These are phyloP conservation scores for Leptodactylus fallax DNA, from an alignment of 2,797 vertebrate genomes.

Conservation along the genomic window DNA sequence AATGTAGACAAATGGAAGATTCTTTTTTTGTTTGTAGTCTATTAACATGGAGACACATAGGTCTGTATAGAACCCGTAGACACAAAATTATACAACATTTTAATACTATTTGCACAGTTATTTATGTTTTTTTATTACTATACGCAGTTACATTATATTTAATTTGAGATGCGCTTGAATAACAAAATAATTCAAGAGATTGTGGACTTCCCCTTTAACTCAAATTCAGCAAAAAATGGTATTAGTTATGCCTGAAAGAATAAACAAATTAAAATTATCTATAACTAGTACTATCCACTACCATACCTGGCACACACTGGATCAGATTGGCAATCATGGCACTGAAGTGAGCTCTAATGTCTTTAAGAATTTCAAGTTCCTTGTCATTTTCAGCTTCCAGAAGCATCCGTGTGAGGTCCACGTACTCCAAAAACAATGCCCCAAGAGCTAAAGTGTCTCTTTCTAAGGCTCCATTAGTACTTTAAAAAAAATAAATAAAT, in stretches of 20 bases:
- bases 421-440: constrained; percentile 95
- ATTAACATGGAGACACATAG: not conserved
- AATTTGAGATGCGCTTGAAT: not conserved
- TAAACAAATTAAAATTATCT: too few species aligned
- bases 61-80: not conserved
- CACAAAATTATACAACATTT: not conserved
- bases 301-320: constrained; percentile 96
- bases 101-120: not conserved
- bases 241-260: too few species aligned
- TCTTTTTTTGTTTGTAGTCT: not conserved
- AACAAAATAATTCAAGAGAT: not conserved
- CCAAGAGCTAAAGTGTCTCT: constrained; percentile 93
- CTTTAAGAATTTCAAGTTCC: constrained; percentile 97
- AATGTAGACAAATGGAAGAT: too few species aligned
- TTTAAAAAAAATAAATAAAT: constrained; percentile 68
- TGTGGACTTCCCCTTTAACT: not conserved
- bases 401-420: constrained; percentile 97
- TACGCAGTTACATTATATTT: not conserved
- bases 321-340: constrained; percentile 99
- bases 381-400: constrained; percentile 98
- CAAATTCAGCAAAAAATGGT: too few species aligned
- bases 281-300: not conserved
- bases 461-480: constrained; percentile 96
- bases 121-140: not conserved
- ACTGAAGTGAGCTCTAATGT: constrained; percentile 97